Base-by-base conservation (phyloP, 2,888 invertebrate genomes). In the Acleris sparsana region DNA sequence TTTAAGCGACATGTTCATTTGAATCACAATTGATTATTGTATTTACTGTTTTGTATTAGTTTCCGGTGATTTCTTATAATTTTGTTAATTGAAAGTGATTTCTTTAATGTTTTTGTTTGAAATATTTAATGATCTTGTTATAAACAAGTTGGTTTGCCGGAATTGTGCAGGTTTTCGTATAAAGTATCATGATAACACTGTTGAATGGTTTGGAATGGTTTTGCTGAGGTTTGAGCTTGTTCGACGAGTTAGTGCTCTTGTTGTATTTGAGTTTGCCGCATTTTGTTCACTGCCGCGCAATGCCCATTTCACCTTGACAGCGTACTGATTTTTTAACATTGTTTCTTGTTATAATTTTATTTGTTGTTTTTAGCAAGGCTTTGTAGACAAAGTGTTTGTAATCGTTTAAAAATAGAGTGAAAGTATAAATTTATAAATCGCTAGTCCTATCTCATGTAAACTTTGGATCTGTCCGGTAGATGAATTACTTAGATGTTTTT, bases 391-490 rank as follows among this genome's bases (percentile, higher is more conserved):
- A 72, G 73, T 76, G 73, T 81, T 77, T 83, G 79, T 83, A 80
- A 81, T 73, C 78, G 71, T 75, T 76, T 53, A 61, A 61, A 33
- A 69, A 57, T 68, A 60, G 56, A 53, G 39, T 57, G 22, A 46
- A 61, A 44, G 53, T 62, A 51, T 80, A 77, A 75, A 70, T 72
- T 73, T 69, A 69, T 75, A 77, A 74, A 76, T 85, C 85, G 89
- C 90, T 91, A 91, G 92, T 91, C 88, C 82, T 85, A 80, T 83
- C 85, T 87, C 85, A 83, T 78, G 87, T 77, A 78, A 84, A 84
- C 79, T 84, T 87, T 89, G 81, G 88, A 90, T 91, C 91, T 92
- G 92, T 91, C 90, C 87, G 87, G 86, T 78, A 80, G 75, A 75
- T 72, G 65, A 75, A 78, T 78, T 75, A 77, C 72, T 78, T 85